Evolutionary conservation across 2,888 invertebrate genomes (phyloP).

Genomic region (Drosophila prolongata): DNA sequence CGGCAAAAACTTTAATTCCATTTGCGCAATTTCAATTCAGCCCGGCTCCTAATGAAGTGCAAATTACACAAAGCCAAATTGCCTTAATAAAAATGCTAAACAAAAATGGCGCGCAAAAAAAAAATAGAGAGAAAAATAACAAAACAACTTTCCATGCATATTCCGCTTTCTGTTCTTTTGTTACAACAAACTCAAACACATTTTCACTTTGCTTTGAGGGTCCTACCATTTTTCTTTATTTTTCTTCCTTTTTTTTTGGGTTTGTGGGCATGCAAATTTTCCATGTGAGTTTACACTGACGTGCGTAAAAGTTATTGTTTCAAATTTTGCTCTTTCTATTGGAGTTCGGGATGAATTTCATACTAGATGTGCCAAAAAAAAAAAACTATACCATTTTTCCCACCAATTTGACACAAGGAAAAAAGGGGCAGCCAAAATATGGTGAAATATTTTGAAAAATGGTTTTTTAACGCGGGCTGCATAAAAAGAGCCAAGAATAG

Average conservation of each 20-base stretch:
- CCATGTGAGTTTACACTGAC: constrained; percentile 71
- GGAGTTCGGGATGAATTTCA: constrained; percentile 45
- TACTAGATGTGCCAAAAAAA: background rate
- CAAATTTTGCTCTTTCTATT: constrained; percentile 70
- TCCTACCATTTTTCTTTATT: constrained; percentile 8
- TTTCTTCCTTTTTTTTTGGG: constrained; percentile 8
- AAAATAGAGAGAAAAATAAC: constrained; percentile 7
- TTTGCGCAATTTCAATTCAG: constrained; percentile 12
- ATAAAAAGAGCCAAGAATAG: constrained; percentile 8
- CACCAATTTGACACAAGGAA: constrained; percentile 8
- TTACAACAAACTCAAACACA: constrained; percentile 72
- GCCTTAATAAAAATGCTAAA: constrained; percentile 41
- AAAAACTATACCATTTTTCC: constrained; percentile 3
- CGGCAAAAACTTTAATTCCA: constrained; percentile 18
- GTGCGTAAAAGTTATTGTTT: constrained; percentile 78
- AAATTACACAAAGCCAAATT: constrained; percentile 73
- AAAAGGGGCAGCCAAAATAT: constrained; percentile 5
- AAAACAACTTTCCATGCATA: constrained; percentile 38
- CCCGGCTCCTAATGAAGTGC: constrained; percentile 57
- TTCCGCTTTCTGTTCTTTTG: constrained; percentile 45
- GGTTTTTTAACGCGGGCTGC: constrained; percentile 39
- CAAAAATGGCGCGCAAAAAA: constrained; percentile 28
- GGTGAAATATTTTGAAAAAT: constrained; percentile 40
- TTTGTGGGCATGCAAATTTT: constrained; percentile 65
- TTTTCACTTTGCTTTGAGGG: constrained; percentile 63